Evolutionary conservation across 2,888 invertebrate species (phyloP).

Genomic region (Chrysomela aeneicollis): DNA sequence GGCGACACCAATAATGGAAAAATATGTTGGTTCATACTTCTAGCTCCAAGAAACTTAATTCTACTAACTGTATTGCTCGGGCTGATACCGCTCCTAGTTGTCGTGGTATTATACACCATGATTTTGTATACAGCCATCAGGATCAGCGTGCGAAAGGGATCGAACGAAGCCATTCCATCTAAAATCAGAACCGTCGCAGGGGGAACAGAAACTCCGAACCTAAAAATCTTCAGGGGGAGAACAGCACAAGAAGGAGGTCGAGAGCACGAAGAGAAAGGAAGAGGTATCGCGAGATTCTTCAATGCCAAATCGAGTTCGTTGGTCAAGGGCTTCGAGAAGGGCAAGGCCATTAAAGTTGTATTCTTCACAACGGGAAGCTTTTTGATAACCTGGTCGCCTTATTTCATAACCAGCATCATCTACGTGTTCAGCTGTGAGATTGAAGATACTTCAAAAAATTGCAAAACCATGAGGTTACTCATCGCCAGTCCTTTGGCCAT

Average conservation of each 20-base stretch:
- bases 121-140: conserved; percentile 68
- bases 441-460: conserved; percentile 52
- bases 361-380: conserved; percentile 69
- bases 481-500: conserved; percentile 69
- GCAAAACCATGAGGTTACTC: conserved; percentile 63
- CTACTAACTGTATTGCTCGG: conserved; percentile 67
- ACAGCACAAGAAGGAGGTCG: background rate
- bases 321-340: conserved; percentile 61
- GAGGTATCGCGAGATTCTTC: conserved; percentile 44
- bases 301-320: conserved; percentile 38
- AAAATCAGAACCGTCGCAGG: background rate
- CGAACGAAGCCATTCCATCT: conserved; percentile 17
- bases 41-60: conserved; percentile 66
- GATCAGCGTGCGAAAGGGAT: conserved; percentile 59
- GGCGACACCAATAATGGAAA: conserved; percentile 64
- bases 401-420: conserved; percentile 66
- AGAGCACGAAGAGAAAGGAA: background rate
- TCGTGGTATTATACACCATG: conserved; percentile 65
- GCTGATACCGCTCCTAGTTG: conserved; percentile 62
- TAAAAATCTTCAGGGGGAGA: background rate
- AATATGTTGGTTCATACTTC: conserved; percentile 67
- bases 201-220: background rate
- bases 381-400: conserved; percentile 70
- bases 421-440: conserved; percentile 60
- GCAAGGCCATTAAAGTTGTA: conserved; percentile 71